These are phyloP conservation scores for Caenorhabditis sp. DNA, from an alignment of 2,888 invertebrate species.

Conservation along the genomic window DNA sequence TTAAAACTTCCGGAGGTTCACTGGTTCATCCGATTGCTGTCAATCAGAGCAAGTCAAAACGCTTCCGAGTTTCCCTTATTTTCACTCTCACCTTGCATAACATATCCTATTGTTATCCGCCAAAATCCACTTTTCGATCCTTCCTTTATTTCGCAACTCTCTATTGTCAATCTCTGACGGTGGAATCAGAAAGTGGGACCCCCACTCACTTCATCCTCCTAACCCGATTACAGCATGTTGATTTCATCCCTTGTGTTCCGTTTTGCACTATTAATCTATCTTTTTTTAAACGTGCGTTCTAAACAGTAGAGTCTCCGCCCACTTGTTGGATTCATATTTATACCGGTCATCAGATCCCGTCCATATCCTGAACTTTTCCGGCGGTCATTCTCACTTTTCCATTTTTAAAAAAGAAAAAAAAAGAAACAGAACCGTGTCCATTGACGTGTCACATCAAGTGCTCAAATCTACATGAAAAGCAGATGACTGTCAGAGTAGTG, in stretches of 20 bases:
- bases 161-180: constrained; percentile 17
- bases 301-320: constrained; percentile 16
- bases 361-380: constrained; percentile 16
- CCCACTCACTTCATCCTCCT: constrained; percentile 31
- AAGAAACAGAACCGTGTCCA: constrained; percentile 18
- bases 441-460: constrained; percentile 49
- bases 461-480: constrained; percentile 52
- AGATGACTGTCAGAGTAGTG: constrained; percentile 26
- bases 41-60: constrained; percentile 43
- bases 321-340: constrained; percentile 17
- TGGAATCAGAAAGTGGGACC: constrained; percentile 35
- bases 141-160: constrained; percentile 34
- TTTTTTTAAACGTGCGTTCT: constrained; percentile 16
- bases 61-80: constrained; percentile 35
- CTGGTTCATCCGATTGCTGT: constrained; percentile 19
- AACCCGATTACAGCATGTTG: constrained; percentile 47
- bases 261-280: constrained; percentile 50
- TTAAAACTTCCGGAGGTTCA: no score
- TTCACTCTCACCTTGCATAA: constrained; percentile 49
- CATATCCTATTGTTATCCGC: constrained; percentile 24
- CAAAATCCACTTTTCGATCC: constrained; percentile 21
- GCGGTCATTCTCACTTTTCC: not conserved
- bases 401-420: constrained; percentile 16
- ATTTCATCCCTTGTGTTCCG: constrained; percentile 32
- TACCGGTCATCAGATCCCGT: constrained; percentile 8